Percentiles rank a stretch among this genome's conserved stretches.
Conservation (phyloP, 2,888 invertebrate species). For the Eupelmus urozonus region DNA sequence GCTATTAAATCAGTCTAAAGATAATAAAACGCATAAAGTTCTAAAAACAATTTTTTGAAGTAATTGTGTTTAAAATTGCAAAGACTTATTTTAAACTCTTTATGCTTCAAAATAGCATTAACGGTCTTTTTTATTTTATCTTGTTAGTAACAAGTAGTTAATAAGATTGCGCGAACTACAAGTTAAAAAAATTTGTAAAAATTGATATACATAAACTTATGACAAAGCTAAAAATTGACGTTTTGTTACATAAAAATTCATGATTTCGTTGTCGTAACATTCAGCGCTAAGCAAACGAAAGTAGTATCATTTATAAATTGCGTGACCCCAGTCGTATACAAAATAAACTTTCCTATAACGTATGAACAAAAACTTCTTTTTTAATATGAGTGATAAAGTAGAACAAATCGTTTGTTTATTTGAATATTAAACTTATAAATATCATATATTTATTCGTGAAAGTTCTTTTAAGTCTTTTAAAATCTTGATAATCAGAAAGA, state of each 20-base stretch:
- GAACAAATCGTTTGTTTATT: not conserved
- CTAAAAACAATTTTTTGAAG: too few relatives aligned
- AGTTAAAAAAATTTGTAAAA: conserved; percentile 23
- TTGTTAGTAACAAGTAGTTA: too few relatives aligned
- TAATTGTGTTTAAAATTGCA: too few relatives aligned
- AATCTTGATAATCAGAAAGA: not conserved
- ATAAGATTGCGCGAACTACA: not conserved
- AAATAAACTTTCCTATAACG: too few relatives aligned
- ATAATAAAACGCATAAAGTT: too few relatives aligned
- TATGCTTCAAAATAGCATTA: too few relatives aligned
- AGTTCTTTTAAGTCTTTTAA: too few relatives aligned
- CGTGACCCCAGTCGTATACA: too few relatives aligned
- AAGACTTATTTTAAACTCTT: too few relatives aligned
- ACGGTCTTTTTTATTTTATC: too few relatives aligned
- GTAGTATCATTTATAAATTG: not conserved
- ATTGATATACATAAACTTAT: conserved; percentile 32
- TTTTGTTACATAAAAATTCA: conserved; percentile 44
- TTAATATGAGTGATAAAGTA: not conserved
- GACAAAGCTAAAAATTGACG: conserved; percentile 43
- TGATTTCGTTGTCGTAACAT: conserved; percentile 14
- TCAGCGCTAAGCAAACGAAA: conserved; percentile 18
- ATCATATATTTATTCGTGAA: not conserved
- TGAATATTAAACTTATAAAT: not conserved
- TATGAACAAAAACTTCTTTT: too few relatives aligned
- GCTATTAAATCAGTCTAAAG: not conserved